Evolutionary conservation across 1,140 invertebrate species (phyloP).

Genomic region (Armadillidium nasatum): DNA sequence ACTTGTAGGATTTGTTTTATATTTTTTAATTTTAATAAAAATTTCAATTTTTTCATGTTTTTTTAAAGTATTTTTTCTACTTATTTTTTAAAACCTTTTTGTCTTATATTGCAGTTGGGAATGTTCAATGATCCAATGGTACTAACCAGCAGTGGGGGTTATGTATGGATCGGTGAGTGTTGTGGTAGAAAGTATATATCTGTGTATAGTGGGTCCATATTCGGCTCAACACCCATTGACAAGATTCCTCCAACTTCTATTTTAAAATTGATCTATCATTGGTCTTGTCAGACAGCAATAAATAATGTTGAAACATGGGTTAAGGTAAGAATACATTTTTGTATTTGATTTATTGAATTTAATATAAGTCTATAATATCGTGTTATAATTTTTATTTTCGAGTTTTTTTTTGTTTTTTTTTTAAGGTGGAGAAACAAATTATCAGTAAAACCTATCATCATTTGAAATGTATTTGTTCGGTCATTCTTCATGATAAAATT

Average conservation of each 20-base stretch:
- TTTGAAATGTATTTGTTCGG: conserved; percentile 40
- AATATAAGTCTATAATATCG: background rate
- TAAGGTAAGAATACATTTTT: conserved; percentile 55
- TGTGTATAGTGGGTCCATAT: conserved; percentile 77
- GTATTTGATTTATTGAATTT: background rate
- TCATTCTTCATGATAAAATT: conserved; percentile 44
- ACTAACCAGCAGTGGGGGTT: conserved; percentile 56
- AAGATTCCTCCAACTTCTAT: conserved; percentile 68
- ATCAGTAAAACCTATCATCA: conserved; percentile 41
- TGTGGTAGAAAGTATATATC: conserved; percentile 76
- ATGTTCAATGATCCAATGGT: conserved; percentile 39
- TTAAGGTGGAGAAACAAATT: conserved; percentile 36
- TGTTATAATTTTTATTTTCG: background rate
- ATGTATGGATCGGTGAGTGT: conserved; percentile 82
- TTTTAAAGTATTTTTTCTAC: background rate
- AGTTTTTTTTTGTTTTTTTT: background rate
- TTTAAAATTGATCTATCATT: conserved; percentile 80
- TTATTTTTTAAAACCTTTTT: background rate
- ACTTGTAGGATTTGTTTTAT: no score
- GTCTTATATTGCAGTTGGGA: conserved; percentile 30
- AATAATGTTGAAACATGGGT: conserved; percentile 83
- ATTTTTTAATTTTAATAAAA: no score
- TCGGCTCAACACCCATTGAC: conserved; percentile 64
- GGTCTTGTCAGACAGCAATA: conserved; percentile 80
- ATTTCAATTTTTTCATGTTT: no score